phyloP scores from a whole-genome alignment of 2,888 invertebrate genomes.

The Zeuzera pyrina region DNA sequence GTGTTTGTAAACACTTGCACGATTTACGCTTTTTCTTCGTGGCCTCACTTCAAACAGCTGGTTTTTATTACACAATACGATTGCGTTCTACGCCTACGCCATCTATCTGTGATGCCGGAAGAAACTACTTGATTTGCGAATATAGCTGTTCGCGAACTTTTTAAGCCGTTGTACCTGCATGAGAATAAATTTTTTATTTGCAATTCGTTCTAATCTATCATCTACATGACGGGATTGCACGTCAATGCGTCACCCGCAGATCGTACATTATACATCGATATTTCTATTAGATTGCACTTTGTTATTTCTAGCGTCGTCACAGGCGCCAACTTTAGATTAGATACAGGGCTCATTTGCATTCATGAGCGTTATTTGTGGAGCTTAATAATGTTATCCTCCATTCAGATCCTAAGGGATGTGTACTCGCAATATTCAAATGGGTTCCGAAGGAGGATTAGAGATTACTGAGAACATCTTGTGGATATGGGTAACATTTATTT shows the following conservation, averaged over 20 bases:
- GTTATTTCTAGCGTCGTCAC: conserved; percentile 54
- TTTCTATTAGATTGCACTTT: conserved; percentile 45
- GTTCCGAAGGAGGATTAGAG: no score
- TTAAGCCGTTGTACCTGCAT: no score
- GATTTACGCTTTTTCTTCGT: conserved; percentile 41
- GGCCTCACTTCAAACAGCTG: conserved; percentile 43
- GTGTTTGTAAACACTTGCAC: conserved; percentile 56
- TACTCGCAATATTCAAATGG: neutral
- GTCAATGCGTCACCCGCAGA: conserved; percentile 35
- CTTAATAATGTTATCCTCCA: conserved; percentile 46
- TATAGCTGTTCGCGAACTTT: no score
- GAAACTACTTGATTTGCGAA: no score
- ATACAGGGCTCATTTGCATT: conserved; percentile 57
- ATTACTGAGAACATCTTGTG: no score
- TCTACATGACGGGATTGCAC: conserved; percentile 24
- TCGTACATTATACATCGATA: conserved; percentile 49
- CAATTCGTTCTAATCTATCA: no score
- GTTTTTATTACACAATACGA: conserved; percentile 46
- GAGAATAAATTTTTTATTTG: no score
- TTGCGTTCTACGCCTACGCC: conserved; percentile 36
- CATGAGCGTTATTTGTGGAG: conserved; percentile 50
- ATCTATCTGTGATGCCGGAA: conserved; percentile 38
- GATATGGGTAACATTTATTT: no score
- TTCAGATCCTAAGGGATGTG: conserved; percentile 33
- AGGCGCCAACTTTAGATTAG: conserved; percentile 60